These are phyloP conservation scores for Athene cunicularia DNA, from an alignment of 2,113 vertebrate species.

Conservation along the genomic window DNA sequence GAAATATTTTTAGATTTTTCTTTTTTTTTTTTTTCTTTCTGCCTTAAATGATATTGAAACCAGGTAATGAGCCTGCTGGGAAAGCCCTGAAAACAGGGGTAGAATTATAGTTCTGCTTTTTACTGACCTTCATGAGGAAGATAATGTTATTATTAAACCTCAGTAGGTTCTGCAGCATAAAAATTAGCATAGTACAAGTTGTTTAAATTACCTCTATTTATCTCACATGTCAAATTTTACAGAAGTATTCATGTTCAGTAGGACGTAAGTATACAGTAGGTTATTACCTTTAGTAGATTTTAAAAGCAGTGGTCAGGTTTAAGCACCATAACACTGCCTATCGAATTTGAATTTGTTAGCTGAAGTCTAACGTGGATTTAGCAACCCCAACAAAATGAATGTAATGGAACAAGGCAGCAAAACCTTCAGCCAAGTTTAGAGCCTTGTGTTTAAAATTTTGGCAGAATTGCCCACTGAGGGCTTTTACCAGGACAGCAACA, in stretches of 20 bases:
- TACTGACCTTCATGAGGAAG: slow-evolving; percentile 7
- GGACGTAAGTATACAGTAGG: not conserved
- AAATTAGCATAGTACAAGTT: not conserved
- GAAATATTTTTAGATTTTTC: not conserved
- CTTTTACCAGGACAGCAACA: not conserved
- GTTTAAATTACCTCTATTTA: slow-evolving; percentile 16
- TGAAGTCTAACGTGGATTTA: not conserved
- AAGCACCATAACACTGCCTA: not conserved
- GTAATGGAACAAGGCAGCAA: not conserved
- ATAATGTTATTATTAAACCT: slow-evolving; percentile 10
- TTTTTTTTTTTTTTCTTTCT: not conserved
- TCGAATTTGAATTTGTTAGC: not conserved
- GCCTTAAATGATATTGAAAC: not conserved
- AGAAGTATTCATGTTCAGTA: not conserved
- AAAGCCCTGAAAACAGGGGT: not conserved
- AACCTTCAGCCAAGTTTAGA: not conserved
- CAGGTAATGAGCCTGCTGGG: not conserved
- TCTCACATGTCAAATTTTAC: not conserved
- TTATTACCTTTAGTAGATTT: not conserved
- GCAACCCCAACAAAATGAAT: not conserved
- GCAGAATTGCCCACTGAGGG: not conserved
- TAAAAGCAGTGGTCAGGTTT: not conserved
- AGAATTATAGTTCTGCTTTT: slow-evolving; percentile 6
- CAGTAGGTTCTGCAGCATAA: not conserved
- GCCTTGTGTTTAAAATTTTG: not conserved